Percentiles rank a stretch among this genome's conserved stretches.
Evolutionary conservation across 2,888 invertebrate genomes (phyloP).

Genomic region (Limenitis camilla): DNA sequence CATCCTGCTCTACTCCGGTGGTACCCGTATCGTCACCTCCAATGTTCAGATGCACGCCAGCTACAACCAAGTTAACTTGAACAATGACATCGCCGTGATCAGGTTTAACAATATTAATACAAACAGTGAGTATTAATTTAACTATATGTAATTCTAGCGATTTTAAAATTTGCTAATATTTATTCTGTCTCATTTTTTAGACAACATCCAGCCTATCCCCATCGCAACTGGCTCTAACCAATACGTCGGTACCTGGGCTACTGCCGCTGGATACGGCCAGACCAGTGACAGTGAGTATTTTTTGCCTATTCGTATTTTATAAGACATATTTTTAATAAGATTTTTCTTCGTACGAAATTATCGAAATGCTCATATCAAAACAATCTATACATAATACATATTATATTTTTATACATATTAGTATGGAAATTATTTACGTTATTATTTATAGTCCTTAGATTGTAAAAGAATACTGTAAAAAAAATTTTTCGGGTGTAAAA

Average conservation of each 20-base stretch:
- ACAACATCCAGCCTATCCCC: slow-evolving; percentile 17
- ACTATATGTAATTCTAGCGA: neutral
- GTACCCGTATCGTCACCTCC: slow-evolving; percentile 26
- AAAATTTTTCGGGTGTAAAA: too few relatives aligned
- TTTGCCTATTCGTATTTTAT: too few relatives aligned
- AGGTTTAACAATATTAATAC: slow-evolving; percentile 20
- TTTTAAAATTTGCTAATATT: neutral
- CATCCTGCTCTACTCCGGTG: slow-evolving; percentile 31
- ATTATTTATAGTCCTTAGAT: too few relatives aligned
- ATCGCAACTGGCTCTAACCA: slow-evolving; percentile 25
- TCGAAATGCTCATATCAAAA: too few relatives aligned
- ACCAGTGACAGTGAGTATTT: slow-evolving; percentile 32
- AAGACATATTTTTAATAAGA: too few relatives aligned
- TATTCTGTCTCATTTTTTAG: neutral
- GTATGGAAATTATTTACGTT: too few relatives aligned
- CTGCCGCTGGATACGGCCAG: slow-evolving; percentile 34
- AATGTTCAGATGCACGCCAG: slow-evolving; percentile 29
- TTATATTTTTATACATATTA: too few relatives aligned
- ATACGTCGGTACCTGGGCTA: slow-evolving; percentile 27
- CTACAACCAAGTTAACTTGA: slow-evolving; percentile 28
- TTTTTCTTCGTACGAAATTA: too few relatives aligned
- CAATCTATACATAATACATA: too few relatives aligned
- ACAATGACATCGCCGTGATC: slow-evolving; percentile 35
- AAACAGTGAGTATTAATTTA: slow-evolving; percentile 25
- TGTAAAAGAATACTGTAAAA: neutral